These are phyloP conservation scores for Reinhardtius hippoglossoides DNA, from an alignment of 2,113 vertebrate genomes.

Conservation along the genomic window DNA sequence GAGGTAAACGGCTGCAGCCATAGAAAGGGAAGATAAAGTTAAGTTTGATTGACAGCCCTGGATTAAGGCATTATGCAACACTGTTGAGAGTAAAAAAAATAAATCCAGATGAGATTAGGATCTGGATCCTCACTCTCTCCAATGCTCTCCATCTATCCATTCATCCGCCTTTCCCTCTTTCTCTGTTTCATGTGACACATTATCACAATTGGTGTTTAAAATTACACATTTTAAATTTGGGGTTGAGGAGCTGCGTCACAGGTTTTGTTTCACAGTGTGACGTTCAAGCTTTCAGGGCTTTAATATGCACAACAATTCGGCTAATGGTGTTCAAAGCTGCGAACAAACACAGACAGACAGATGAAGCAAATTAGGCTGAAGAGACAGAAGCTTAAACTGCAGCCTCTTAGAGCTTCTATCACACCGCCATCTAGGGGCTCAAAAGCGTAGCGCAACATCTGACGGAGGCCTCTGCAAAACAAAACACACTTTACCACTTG, in stretches of 20 bases:
- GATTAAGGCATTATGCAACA: constrained; percentile 78
- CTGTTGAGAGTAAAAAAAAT: constrained; percentile 68
- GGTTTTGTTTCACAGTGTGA: constrained; percentile 15
- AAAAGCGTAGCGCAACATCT: constrained; percentile 23
- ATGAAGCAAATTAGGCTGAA: constrained; percentile 42
- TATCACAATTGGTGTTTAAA: constrained; percentile 13
- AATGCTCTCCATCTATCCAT: constrained; percentile 47
- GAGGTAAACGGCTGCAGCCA: constrained; percentile 23
- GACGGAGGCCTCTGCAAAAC: not conserved
- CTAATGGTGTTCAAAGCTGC: constrained; percentile 19
- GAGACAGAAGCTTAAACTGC: constrained; percentile 7
- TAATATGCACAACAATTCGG: constrained; percentile 5
- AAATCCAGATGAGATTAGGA: constrained; percentile 80
- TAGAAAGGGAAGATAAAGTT: constrained; percentile 42
- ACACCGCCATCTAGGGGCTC: constrained; percentile 58
- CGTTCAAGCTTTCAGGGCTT: constrained; percentile 2
- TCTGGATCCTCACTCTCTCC: constrained; percentile 59
- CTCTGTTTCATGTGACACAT: constrained; percentile 29
- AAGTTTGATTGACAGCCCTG: constrained; percentile 69
- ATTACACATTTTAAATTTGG: constrained; percentile 4
- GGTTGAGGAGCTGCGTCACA: not conserved
- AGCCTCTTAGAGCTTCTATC: constrained; percentile 8
- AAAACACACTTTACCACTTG: not conserved
- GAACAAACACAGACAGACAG: not conserved
- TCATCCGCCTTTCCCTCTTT: constrained; percentile 29